Evolutionary conservation across 2,113 vertebrate species (phyloP).

Genomic region (Sylvietta virens): DNA sequence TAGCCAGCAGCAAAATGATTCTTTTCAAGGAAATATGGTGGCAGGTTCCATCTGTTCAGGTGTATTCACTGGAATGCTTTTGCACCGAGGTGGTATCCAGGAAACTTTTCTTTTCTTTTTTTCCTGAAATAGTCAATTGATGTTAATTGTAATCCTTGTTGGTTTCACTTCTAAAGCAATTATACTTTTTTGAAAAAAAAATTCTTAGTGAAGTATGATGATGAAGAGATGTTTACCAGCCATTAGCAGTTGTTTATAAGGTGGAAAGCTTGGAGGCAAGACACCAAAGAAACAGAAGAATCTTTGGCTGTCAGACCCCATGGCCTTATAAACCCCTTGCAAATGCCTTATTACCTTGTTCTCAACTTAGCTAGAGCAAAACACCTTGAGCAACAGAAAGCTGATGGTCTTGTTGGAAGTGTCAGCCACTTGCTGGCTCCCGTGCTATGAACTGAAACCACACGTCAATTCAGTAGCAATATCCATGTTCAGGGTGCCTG

Average conservation of each 20-base stretch:
- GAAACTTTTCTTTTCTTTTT: neutral
- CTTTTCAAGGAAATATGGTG: constrained; percentile 29
- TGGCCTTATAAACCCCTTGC: constrained; percentile 56
- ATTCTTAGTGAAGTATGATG: neutral
- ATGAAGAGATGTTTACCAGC: constrained; percentile 57
- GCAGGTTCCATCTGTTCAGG: constrained; percentile 47
- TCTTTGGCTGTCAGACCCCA: constrained; percentile 37
- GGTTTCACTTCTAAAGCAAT: constrained; percentile 52
- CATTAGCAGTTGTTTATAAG: constrained; percentile 64
- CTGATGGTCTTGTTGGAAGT: constrained; percentile 20
- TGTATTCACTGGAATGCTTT: constrained; percentile 33
- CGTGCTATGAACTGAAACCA: constrained; percentile 5
- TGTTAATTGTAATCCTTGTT: neutral
- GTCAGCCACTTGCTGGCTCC: constrained; percentile 10
- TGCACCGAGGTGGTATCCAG: constrained; percentile 15
- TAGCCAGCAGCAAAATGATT: constrained; percentile 37
- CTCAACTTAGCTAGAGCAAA: constrained; percentile 58
- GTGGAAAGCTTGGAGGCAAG: constrained; percentile 40
- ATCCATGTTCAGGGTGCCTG: constrained; percentile 68
- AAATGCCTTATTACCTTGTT: constrained; percentile 69
- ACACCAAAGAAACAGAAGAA: constrained; percentile 27
- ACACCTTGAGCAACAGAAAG: constrained; percentile 47
- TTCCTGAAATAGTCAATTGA: neutral
- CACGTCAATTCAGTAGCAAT: constrained; percentile 64
- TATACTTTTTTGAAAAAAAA: constrained; percentile 18